phyloP scores from a whole-genome alignment of 2,888 invertebrate species.

The Crioceris asparagi region DNA sequence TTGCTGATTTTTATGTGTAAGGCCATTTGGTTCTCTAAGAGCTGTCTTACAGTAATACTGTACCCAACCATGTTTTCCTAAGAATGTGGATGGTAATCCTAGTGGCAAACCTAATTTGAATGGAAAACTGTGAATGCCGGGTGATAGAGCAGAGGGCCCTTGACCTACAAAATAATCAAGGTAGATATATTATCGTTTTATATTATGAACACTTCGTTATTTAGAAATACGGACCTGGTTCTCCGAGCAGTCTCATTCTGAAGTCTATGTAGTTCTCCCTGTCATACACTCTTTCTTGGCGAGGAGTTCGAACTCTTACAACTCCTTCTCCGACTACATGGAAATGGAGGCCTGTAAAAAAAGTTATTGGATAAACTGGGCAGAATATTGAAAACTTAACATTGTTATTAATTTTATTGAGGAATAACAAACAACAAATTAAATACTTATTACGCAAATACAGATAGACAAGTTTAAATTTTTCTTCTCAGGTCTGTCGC shows the following conservation, averaged over 20 bases:
- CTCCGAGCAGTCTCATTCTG: conserved; percentile 82
- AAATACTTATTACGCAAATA: too few relatives aligned
- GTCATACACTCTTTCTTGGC: conserved; percentile 78
- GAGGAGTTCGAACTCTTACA: conserved; percentile 71
- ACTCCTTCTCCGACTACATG: conserved; percentile 92
- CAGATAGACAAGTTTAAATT: too few relatives aligned
- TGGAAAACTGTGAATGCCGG: conserved; percentile 90
- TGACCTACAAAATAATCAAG: conserved; percentile 55
- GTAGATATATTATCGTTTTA: too few relatives aligned
- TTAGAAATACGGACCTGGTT: conserved; percentile 55
- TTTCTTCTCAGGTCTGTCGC: too few relatives aligned
- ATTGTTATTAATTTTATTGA: too few relatives aligned
- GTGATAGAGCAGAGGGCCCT: conserved; percentile 72
- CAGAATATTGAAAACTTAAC: too few relatives aligned
- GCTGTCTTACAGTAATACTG: conserved; percentile 91
- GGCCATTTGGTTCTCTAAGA: conserved; percentile 73
- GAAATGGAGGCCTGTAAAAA: conserved; percentile 69
- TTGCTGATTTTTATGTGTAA: conserved; percentile 91
- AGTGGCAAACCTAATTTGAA: conserved; percentile 84
- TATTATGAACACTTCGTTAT: too few relatives aligned
- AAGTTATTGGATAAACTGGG: too few relatives aligned
- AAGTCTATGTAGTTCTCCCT: conserved; percentile 93
- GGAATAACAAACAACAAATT: too few relatives aligned
- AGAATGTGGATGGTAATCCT: conserved; percentile 84
- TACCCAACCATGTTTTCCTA: conserved; percentile 91